Evolutionary conservation across 2,888 invertebrate species (phyloP).

Genomic region (Horisme vitalbata): DNA sequence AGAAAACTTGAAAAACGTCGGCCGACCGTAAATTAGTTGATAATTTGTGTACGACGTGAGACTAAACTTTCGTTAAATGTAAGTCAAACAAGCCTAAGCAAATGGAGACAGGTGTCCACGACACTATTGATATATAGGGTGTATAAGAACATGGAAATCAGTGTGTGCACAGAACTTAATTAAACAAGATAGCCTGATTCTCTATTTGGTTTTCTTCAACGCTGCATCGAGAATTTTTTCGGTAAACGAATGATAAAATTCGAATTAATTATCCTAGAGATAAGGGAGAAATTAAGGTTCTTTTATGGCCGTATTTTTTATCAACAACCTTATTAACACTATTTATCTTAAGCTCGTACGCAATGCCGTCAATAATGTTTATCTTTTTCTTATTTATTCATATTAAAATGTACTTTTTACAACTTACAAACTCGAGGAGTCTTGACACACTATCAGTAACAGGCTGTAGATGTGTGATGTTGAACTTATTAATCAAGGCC

Average conservation of each 20-base stretch:
- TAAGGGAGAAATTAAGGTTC: conserved; percentile 21
- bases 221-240: conserved; percentile 39
- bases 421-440: too few relatives aligned
- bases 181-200: conserved; percentile 76
- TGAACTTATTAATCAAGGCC: too few relatives aligned
- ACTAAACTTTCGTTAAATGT: conserved; percentile 78
- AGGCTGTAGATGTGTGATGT: too few relatives aligned
- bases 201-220: conserved; percentile 66
- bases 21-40: conserved; percentile 75
- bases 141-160: conserved; percentile 72
- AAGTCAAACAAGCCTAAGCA: conserved; percentile 78
- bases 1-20: conserved; percentile 55
- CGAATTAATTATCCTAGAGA: conserved; percentile 25
- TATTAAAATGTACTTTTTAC: too few relatives aligned
- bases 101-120: conserved; percentile 78
- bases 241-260: conserved; percentile 25
- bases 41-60: conserved; percentile 76
- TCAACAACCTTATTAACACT: too few relatives aligned
- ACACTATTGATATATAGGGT: conserved; percentile 74
- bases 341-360: too few relatives aligned
- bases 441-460: too few relatives aligned
- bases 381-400: too few relatives aligned
- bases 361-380: too few relatives aligned
- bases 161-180: conserved; percentile 69
- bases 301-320: conserved; percentile 9